Conservation (phyloP, 2,888 invertebrate genomes). For the Zygogramma bicolorata region DNA sequence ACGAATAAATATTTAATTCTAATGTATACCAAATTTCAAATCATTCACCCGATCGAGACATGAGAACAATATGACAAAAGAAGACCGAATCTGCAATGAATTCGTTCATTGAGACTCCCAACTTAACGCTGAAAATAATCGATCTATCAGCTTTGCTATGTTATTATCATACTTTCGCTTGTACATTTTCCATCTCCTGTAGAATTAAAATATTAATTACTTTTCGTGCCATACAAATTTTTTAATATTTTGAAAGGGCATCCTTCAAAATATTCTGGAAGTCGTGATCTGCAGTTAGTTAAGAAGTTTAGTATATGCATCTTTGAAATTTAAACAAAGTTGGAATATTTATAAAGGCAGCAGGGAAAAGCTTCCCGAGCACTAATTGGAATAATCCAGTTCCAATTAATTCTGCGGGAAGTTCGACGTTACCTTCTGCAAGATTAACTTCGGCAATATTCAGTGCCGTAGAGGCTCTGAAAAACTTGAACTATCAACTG, state of each 20-base stretch:
- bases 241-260: slow-evolving; percentile 17
- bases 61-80: no score
- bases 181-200: neutral
- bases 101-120: no score
- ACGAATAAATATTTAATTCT: no score
- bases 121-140: no score
- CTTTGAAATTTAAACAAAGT: slow-evolving; percentile 61
- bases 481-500: neutral
- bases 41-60: no score
- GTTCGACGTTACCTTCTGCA: slow-evolving; percentile 62
- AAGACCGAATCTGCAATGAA: no score
- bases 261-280: slow-evolving; percentile 38
- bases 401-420: slow-evolving; percentile 64
- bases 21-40: no score
- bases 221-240: slow-evolving; percentile 22
- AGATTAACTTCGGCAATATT: slow-evolving; percentile 55
- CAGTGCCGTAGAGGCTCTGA: slow-evolving; percentile 25
- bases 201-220: slow-evolving; percentile 30
- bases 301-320: slow-evolving; percentile 53
- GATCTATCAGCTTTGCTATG: no score
- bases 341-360: slow-evolving; percentile 61
- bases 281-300: slow-evolving; percentile 50
- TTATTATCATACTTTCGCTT: no score
- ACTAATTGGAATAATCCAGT: slow-evolving; percentile 66
- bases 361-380: slow-evolving; percentile 58